Conservation (phyloP, 2,113 vertebrate genomes). For the Rhipidura dahli region DNA sequence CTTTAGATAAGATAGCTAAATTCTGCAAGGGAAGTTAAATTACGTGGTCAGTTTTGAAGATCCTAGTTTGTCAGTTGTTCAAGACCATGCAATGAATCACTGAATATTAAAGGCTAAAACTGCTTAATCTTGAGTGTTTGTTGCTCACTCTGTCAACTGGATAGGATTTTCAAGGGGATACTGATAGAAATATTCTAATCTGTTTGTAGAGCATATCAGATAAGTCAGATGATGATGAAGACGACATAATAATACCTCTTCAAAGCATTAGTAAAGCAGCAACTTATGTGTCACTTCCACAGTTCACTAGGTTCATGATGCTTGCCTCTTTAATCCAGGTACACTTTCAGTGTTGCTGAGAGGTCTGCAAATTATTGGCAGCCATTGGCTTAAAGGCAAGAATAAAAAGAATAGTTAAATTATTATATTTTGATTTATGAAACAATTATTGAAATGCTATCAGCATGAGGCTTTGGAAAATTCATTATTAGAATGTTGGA, state of each 20-base stretch:
- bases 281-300: neutral
- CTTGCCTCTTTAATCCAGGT: neutral
- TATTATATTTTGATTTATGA: neutral
- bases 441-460: conserved; percentile 18
- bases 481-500: neutral
- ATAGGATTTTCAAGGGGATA: neutral
- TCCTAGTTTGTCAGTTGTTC: neutral
- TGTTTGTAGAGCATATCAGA: neutral
- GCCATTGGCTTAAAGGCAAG: neutral
- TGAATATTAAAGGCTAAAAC: neutral
- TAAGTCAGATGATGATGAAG: neutral
- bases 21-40: neutral
- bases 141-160: neutral
- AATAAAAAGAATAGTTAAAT: neutral
- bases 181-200: conserved; percentile 21
- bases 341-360: neutral
- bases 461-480: neutral
- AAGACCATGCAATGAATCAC: neutral
- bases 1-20: neutral
- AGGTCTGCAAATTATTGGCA: conserved; percentile 2
- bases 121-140: neutral
- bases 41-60: neutral
- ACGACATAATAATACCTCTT: neutral
- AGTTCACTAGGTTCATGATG: neutral
- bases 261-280: neutral